Base-by-base conservation (phyloP, 2,888 invertebrate species). In the Graphium colonna region DNA sequence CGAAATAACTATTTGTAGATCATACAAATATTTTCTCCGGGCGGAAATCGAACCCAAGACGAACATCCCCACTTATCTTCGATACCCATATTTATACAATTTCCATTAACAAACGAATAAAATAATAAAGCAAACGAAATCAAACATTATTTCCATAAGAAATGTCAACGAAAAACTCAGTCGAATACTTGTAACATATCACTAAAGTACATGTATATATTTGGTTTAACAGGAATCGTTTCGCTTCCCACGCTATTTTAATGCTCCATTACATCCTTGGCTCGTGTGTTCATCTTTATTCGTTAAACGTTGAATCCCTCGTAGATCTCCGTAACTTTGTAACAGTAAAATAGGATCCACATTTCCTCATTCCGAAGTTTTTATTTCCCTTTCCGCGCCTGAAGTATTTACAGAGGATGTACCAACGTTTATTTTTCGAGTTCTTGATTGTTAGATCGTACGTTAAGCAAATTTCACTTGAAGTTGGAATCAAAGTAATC, bases 401-500 rank as follows among this genome's bases (percentile, higher is more conserved):
- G 31, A 31, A 31, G 31, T 31, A 31, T 31, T 31, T 31, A 31
- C 31, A 31, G 31, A 31, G 31, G 31, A 31, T 7, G 31, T 31
- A 31, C 1, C 39, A 8, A 36, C 39, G 16, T 16, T 39, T 39
- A 7, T 39, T 39, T 12, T 39, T 8, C 16, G 39, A 16, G 7
- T 15, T 39, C 12, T 13, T 39, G 39, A 39, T 39, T 3, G 16
- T 16, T 3, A 21, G 21, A 21, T 21, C 21, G 5, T 3, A 3
- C 21, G 21, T 21, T 21, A 2, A 21, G 5, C 21, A 21, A 2
- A 21, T 21, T 21, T 21, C 5, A 21, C 21, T 21, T 21, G 21
- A 21, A 21, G 21, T 21, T 21, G 21, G 5, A 21, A 21, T 21
- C 21, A 52, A 50, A 49, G 39, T 50, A 1, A 55, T 52, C 21